Evolutionary conservation across 2,888 invertebrate species (phyloP).

Genomic region (Deilephila elpenor): DNA sequence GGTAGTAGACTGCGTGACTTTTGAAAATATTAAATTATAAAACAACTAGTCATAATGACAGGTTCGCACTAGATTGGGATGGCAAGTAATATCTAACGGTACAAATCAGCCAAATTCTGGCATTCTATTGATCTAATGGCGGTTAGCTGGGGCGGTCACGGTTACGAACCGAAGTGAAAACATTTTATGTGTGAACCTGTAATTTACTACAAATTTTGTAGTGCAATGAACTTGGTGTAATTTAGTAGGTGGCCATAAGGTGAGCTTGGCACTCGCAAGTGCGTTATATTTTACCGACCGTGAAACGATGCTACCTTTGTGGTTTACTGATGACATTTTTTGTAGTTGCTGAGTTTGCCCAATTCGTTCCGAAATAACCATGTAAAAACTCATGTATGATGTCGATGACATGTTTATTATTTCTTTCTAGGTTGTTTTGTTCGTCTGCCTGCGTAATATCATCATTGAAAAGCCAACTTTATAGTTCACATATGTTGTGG

Average conservation of each 20-base stretch:
- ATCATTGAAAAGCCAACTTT: conserved; percentile 1
- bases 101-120: conserved; percentile 69
- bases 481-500: conserved; percentile 14
- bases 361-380: conserved; percentile 5
- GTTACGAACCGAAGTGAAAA: conserved; percentile 76
- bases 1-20: conserved; percentile 56
- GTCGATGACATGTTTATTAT: conserved; percentile 8
- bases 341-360: conserved; percentile 27
- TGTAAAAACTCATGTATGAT: background rate
- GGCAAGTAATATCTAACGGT: conserved; percentile 68
- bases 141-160: conserved; percentile 74
- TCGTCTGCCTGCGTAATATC: conserved; percentile 12
- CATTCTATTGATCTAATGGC: conserved; percentile 71
- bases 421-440: background rate
- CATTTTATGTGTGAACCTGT: conserved; percentile 80
- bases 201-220: conserved; percentile 77
- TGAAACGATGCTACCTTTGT: conserved; percentile 61
- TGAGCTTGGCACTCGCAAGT: conserved; percentile 65
- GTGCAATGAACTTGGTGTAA: conserved; percentile 78
- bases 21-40: conserved; percentile 56
- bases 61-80: conserved; percentile 58
- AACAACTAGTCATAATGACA: conserved; percentile 61
- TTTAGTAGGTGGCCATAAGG: conserved; percentile 71
- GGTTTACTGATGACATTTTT: conserved; percentile 67
- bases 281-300: conserved; percentile 65